These are phyloP conservation scores for Diloba caeruleocephala DNA, from an alignment of 2,888 invertebrate genomes.

Conservation along the genomic window DNA sequence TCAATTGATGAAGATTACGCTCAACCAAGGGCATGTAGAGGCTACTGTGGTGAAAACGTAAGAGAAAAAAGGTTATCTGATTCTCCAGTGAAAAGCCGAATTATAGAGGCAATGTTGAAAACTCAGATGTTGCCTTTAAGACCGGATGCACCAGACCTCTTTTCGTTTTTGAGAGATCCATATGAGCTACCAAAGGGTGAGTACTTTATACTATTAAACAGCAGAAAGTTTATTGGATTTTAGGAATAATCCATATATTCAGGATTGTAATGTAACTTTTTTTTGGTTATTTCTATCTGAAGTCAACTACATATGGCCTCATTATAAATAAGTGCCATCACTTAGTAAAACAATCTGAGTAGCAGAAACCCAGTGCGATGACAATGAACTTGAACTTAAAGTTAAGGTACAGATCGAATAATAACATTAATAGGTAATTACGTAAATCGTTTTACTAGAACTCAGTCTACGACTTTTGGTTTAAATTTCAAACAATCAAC, in stretches of 20 bases:
- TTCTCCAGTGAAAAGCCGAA: slow-evolving; percentile 61
- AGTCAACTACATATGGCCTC: neutral
- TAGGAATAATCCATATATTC: too few species aligned
- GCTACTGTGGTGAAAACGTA: slow-evolving; percentile 58
- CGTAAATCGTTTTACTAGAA: too few species aligned
- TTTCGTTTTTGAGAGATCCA: slow-evolving; percentile 70
- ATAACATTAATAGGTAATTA: too few species aligned
- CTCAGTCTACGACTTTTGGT: too few species aligned
- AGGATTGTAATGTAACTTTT: neutral
- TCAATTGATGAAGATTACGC: slow-evolving; percentile 63
- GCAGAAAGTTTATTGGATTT: too few species aligned
- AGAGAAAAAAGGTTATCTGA: slow-evolving; percentile 58
- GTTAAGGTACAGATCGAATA: too few species aligned
- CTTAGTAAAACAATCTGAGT: slow-evolving; percentile 11
- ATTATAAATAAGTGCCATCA: slow-evolving; percentile 3
- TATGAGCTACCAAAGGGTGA: slow-evolving; percentile 79
- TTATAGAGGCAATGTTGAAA: slow-evolving; percentile 75
- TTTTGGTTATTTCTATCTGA: too few species aligned
- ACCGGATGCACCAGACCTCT: slow-evolving; percentile 66
- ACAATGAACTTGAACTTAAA: slow-evolving; percentile 40
- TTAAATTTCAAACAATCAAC: too few species aligned
- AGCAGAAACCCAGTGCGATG: slow-evolving; percentile 10
- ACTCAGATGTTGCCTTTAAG: slow-evolving; percentile 67
- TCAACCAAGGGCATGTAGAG: slow-evolving; percentile 56
- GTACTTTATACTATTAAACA: slow-evolving; percentile 40